phyloP scores from a whole-genome alignment of 2,113 vertebrate species.

The Panthera leo region DNA sequence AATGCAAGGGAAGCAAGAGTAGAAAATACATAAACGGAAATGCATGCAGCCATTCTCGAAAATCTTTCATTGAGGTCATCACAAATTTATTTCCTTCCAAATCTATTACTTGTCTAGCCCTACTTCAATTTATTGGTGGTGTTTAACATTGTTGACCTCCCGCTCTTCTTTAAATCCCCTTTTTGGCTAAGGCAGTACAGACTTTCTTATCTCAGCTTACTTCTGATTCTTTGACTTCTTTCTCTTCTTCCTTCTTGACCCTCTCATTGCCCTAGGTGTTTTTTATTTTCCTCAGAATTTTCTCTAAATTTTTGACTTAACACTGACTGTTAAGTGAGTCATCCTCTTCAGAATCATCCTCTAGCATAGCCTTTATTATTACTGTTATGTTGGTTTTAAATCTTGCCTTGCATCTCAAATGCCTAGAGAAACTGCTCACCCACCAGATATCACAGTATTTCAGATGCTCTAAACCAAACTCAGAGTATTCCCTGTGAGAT shows the following conservation, averaged over 20 bases:
- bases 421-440: neutral
- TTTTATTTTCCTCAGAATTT: neutral
- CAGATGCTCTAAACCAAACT: neutral
- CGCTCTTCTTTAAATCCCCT: neutral
- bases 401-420: neutral
- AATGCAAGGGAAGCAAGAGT: neutral
- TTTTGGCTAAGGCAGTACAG: neutral
- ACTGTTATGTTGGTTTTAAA: neutral
- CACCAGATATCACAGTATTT: neutral
- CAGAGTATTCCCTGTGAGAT: neutral
- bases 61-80: conserved; percentile 3
- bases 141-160: neutral
- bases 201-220: neutral
- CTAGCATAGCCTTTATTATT: neutral
- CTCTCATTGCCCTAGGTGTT: neutral
- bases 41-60: neutral
- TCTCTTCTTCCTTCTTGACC: neutral
- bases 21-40: neutral
- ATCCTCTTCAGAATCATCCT: neutral
- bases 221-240: neutral
- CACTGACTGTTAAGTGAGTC: neutral
- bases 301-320: neutral
- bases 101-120: neutral
- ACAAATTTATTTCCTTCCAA: conserved; percentile 35
- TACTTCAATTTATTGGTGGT: neutral